A percentile compares a stretch with the other conserved stretches of the same genome.
These are phyloP conservation scores for Quadriops clusia DNA, from an alignment of 2,888 invertebrate genomes.

Conservation along the genomic window DNA sequence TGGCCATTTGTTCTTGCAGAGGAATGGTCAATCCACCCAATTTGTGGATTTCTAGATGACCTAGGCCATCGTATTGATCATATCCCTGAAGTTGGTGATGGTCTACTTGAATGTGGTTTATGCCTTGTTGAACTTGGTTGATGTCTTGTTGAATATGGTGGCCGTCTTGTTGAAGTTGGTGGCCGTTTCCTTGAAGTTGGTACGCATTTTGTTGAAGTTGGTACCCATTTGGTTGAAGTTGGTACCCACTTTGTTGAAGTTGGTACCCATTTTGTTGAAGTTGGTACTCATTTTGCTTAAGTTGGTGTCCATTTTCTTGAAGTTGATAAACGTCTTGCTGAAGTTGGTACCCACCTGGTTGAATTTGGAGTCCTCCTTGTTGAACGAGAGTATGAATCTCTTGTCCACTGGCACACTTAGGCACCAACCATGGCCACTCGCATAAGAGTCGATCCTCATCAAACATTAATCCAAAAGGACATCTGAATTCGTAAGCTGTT, in stretches of 20 bases:
- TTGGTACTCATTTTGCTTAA: not conserved
- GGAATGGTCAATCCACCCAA: slow-evolving; percentile 28
- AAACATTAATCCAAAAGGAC: slow-evolving; percentile 68
- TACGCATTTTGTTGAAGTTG: too few relatives aligned
- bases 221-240: too few relatives aligned
- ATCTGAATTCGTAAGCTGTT: slow-evolving; percentile 69
- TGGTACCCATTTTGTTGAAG: too few relatives aligned
- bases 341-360: slow-evolving; percentile 9
- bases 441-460: slow-evolving; percentile 58
- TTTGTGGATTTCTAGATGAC: slow-evolving; percentile 22
- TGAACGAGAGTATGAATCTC: slow-evolving; percentile 19
- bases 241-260: too few relatives aligned
- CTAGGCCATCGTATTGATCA: slow-evolving; percentile 30
- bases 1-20: slow-evolving; percentile 10
- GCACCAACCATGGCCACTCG: slow-evolving; percentile 72
- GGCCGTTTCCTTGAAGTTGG: too few relatives aligned
- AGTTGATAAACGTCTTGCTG: slow-evolving; percentile 4
- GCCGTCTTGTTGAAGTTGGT: too few relatives aligned
- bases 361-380: slow-evolving; percentile 9
- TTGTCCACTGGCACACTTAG: slow-evolving; percentile 34
- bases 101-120: too few relatives aligned
- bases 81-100: too few relatives aligned
- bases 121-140: too few relatives aligned
- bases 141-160: too few relatives aligned
- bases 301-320: not conserved